phyloP scores from a whole-genome alignment of 2,113 vertebrate species.

The Tupaia tana region DNA sequence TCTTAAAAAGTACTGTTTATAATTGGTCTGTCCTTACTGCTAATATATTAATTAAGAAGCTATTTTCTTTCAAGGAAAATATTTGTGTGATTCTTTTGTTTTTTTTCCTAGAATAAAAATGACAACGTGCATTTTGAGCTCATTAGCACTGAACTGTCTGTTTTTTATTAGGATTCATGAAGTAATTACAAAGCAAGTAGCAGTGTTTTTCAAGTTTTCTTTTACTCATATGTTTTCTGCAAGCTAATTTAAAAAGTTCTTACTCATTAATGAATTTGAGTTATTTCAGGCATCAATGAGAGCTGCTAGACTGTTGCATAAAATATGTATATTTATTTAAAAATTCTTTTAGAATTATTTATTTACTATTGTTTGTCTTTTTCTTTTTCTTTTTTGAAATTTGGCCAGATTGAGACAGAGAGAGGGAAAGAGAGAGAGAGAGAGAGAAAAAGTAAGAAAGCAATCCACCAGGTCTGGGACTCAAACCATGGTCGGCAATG shows the following conservation, averaged over 20 bases:
- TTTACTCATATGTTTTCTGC: neutral
- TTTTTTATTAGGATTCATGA: neutral
- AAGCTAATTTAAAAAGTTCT: neutral
- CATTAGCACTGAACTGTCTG: neutral
- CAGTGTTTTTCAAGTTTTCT: constrained; percentile 9
- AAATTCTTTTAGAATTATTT: too few relatives aligned
- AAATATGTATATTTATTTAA: neutral
- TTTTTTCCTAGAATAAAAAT: constrained; percentile 14
- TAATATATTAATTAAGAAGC: neutral
- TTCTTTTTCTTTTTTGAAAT: too few relatives aligned
- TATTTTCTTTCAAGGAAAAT: constrained; percentile 45
- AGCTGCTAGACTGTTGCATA: neutral
- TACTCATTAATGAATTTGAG: constrained; percentile 9
- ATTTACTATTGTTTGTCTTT: too few relatives aligned
- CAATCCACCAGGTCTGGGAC: too few relatives aligned
- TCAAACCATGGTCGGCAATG: too few relatives aligned
- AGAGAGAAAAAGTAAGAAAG: too few relatives aligned
- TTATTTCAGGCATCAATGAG: neutral
- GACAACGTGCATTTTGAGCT: neutral
- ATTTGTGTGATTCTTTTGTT: neutral
- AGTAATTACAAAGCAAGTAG: neutral
- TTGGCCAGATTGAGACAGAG: too few relatives aligned
- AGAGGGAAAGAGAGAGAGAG: too few relatives aligned
- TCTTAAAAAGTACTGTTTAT: neutral
- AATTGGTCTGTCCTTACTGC: neutral